Conservation (phyloP, 1,140 invertebrate species). For the Listronotus bonariensis region DNA sequence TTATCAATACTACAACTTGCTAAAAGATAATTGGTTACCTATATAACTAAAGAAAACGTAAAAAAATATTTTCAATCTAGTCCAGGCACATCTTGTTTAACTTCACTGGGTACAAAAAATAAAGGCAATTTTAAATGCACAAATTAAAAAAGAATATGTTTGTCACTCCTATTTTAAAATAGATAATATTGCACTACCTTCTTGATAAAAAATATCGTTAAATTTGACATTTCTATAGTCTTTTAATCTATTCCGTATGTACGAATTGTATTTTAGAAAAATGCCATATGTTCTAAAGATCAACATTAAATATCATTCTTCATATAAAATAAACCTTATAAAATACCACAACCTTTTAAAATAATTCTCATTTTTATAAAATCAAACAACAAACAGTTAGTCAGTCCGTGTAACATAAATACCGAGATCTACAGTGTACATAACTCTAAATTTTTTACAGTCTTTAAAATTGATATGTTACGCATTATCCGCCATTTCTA, state of each 20-base stretch:
- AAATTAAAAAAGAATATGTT: neutral
- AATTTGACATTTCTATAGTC: neutral
- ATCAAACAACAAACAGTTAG: conserved; percentile 1
- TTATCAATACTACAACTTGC: too few species aligned
- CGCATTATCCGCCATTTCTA: neutral
- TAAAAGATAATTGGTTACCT: too few species aligned
- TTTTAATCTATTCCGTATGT: neutral
- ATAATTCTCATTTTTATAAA: conserved; percentile 11
- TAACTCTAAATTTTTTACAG: conserved; percentile 16
- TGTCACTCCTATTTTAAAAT: neutral
- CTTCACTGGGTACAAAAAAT: neutral
- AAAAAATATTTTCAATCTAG: too few species aligned
- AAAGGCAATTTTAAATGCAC: neutral
- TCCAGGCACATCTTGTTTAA: too few species aligned
- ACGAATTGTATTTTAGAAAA: conserved; percentile 1
- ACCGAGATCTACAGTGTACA: conserved; percentile 20
- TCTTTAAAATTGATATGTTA: conserved; percentile 10
- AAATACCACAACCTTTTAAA: conserved; percentile 33
- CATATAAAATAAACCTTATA: conserved; percentile 19
- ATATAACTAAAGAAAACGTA: too few species aligned
- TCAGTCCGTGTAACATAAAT: conserved; percentile 14
- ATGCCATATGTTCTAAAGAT: conserved; percentile 2
- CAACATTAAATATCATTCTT: conserved; percentile 1
- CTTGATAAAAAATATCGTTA: too few species aligned
- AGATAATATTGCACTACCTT: conserved; percentile 24